Percentiles rank a stretch among this genome's conserved stretches.
Evolutionary conservation across 2,797 vertebrate species (phyloP).

Genomic region (Pipistrellus nathusii): DNA sequence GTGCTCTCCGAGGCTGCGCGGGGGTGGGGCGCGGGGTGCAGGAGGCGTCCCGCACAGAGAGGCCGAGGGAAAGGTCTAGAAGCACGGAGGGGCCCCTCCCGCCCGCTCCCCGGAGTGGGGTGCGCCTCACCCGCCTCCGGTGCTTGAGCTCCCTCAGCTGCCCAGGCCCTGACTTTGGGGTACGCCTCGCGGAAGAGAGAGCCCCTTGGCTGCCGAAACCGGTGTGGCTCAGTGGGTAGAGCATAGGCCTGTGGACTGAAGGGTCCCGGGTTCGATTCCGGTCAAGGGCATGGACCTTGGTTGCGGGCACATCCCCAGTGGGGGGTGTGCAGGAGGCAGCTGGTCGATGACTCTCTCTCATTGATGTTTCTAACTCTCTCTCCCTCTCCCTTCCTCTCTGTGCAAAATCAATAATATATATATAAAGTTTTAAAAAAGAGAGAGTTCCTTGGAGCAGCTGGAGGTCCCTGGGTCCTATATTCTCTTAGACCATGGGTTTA

Average conservation of each 20-base stretch:
- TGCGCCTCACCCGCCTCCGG: neutral
- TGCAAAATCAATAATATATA: too few relatives aligned
- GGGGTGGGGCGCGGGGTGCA: neutral
- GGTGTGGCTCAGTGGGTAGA: too few relatives aligned
- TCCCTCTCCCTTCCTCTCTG: too few relatives aligned
- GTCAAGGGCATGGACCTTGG: too few relatives aligned
- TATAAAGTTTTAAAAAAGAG: neutral
- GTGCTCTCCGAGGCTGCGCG: neutral
- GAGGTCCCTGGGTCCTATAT: neutral
- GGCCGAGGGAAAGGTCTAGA: neutral
- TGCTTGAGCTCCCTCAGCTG: neutral
- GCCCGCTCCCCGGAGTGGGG: fast-evolving
- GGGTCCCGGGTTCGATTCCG: too few relatives aligned
- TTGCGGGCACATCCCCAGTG: too few relatives aligned
- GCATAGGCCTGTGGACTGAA: too few relatives aligned
- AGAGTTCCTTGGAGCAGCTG: neutral
- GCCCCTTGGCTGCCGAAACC: too few relatives aligned
- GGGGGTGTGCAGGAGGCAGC: too few relatives aligned
- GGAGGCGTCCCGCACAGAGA: neutral
- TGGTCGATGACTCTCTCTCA: too few relatives aligned
- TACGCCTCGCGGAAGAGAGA: neutral
- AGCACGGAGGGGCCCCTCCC: neutral
- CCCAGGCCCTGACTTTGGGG: neutral
- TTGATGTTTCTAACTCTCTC: too few relatives aligned
- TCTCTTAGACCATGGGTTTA: neutral